Evolutionary conservation across 2,888 invertebrate species (phyloP).

Genomic region (Pteria penguin): DNA sequence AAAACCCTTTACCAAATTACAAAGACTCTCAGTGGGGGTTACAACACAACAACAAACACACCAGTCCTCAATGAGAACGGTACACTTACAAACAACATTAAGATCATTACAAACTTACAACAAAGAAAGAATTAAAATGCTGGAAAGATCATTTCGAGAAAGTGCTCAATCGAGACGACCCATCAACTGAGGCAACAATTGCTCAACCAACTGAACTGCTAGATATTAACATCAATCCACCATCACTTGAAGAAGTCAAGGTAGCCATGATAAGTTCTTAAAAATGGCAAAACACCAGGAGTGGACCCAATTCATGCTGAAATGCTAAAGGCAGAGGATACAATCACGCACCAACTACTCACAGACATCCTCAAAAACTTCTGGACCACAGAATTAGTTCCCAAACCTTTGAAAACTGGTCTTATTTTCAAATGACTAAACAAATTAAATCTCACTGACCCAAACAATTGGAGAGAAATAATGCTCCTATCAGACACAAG

Average conservation of each 20-base stretch:
- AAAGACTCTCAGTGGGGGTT: no score
- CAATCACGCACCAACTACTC: not conserved
- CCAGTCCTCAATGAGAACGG: not conserved
- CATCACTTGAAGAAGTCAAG: constrained; percentile 6
- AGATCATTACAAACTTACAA: no score
- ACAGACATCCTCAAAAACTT: not conserved
- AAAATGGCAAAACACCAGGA: constrained; percentile 17
- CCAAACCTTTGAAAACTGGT: not conserved
- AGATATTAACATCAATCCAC: not conserved
- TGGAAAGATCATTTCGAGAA: constrained; percentile 26
- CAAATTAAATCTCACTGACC: constrained; percentile 24
- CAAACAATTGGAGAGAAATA: constrained; percentile 32
- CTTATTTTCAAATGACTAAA: constrained; percentile 18
- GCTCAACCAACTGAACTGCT: not conserved
- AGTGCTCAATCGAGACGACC: constrained; percentile 4
- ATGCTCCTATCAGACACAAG: constrained; percentile 33
- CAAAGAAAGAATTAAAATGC: not conserved
- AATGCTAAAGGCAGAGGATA: constrained; percentile 11
- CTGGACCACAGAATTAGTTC: constrained; percentile 12
- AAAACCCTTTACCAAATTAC: constrained; percentile 19
- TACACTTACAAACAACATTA: constrained; percentile 6
- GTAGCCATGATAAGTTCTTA: constrained; percentile 1
- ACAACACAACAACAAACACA: constrained; percentile 2
- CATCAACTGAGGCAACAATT: not conserved
- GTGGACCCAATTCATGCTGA: constrained; percentile 8